Evolutionary conservation across 2,888 invertebrate genomes (phyloP).

Genomic region (Odontomyia ornata): DNA sequence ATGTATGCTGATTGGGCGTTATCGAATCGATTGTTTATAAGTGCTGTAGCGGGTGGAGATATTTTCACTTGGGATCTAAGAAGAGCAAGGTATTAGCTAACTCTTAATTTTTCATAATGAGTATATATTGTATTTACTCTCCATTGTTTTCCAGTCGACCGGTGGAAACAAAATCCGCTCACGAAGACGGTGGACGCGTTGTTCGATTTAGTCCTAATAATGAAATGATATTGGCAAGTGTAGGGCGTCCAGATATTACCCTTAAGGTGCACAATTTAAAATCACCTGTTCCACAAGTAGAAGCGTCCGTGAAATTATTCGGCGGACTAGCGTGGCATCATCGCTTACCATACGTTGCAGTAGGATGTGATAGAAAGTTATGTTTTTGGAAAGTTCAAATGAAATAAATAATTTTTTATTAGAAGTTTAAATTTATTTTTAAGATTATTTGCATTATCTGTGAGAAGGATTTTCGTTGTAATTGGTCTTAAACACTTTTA

Average conservation of each 20-base stretch:
- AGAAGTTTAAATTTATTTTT: too few relatives aligned
- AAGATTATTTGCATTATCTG: too few relatives aligned
- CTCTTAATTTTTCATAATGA: background rate
- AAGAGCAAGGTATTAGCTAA: conserved; percentile 68
- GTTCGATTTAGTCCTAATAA: conserved; percentile 72
- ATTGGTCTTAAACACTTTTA: too few relatives aligned
- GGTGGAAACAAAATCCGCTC: conserved; percentile 68
- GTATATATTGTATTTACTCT: background rate
- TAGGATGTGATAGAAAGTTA: conserved; percentile 69
- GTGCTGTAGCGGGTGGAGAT: conserved; percentile 73
- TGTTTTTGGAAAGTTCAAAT: conserved; percentile 69
- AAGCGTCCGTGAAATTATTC: conserved; percentile 66
- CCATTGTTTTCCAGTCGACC: conserved; percentile 69
- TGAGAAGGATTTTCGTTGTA: too few relatives aligned
- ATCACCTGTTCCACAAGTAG: conserved; percentile 67
- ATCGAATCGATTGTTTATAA: conserved; percentile 68
- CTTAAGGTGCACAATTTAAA: conserved; percentile 72
- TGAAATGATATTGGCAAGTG: conserved; percentile 72
- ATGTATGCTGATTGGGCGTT: conserved; percentile 77
- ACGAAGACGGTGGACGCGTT: conserved; percentile 71
- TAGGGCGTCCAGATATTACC: conserved; percentile 72
- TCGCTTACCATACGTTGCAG: conserved; percentile 69
- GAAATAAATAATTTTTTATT: too few relatives aligned
- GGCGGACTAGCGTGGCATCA: conserved; percentile 73
- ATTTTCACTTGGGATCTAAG: conserved; percentile 75